phyloP scores from a whole-genome alignment of 2,113 vertebrate genomes.

The Ahaetulla prasina region DNA sequence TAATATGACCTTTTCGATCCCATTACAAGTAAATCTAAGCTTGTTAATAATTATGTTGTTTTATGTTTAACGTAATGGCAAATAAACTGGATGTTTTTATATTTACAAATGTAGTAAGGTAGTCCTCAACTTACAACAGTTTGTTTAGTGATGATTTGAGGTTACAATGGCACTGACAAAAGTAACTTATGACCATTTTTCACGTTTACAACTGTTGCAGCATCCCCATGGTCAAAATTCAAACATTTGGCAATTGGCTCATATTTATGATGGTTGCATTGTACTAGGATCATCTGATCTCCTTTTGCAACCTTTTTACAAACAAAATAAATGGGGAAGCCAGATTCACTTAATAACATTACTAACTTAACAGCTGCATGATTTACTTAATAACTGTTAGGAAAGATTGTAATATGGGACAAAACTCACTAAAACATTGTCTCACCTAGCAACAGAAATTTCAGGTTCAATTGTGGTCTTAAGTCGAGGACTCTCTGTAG shows the following conservation, averaged over 20 bases:
- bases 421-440: neutral
- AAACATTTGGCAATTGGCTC: neutral
- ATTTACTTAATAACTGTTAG: neutral
- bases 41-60: neutral
- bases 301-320: neutral
- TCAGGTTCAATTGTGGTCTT: neutral
- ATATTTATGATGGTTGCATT: neutral
- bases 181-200: neutral
- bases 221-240: no score
- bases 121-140: no score
- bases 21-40: neutral
- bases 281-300: neutral
- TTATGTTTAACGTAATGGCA: neutral
- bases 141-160: neutral
- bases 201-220: no score
- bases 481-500: neutral
- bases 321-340: neutral
- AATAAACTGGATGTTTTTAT: neutral
- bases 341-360: neutral
- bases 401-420: neutral
- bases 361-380: neutral
- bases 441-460: neutral
- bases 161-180: neutral
- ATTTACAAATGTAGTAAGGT: neutral
- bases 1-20: neutral